A percentile compares a stretch with the other conserved stretches of the same genome.
phyloP scores from a whole-genome alignment of 2,797 vertebrate species.

The Euthynnus affinis region DNA sequence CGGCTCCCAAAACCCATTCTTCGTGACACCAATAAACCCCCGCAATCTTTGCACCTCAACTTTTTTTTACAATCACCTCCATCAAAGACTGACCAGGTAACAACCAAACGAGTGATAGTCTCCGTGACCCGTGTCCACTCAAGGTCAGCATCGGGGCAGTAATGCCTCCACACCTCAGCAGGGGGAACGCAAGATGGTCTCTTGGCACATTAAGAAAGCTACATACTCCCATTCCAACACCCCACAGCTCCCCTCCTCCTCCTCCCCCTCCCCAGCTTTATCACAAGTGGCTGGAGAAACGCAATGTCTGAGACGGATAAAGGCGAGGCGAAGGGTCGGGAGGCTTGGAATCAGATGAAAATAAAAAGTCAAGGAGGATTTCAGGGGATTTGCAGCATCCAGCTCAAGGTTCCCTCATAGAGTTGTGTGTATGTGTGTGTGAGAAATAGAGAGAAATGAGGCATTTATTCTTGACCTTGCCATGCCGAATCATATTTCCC shows the following conservation, averaged over 20 bases:
- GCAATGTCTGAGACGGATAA: conserved; percentile 46
- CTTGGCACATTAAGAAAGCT: conserved; percentile 8
- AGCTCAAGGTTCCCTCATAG: conserved; percentile 47
- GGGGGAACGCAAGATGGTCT: conserved; percentile 26
- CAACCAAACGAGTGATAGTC: background rate
- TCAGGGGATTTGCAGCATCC: conserved; percentile 71
- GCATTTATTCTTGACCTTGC: conserved; percentile 74
- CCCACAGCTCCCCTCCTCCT: too few species aligned
- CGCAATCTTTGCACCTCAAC: background rate
- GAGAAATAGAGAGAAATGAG: conserved; percentile 35
- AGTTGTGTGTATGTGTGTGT: conserved; percentile 24
- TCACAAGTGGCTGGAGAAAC: conserved; percentile 49
- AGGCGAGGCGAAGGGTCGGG: conserved; percentile 41
- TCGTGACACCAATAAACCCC: conserved; percentile 9
- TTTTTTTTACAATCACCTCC: conserved; percentile 2
- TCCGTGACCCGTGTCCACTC: conserved; percentile 20
- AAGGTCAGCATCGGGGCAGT: conserved; percentile 21
- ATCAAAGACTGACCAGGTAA: conserved; percentile 11
- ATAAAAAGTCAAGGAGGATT: conserved; percentile 74
- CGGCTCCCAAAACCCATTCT: background rate
- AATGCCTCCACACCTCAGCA: conserved; percentile 36
- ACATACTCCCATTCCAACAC: background rate
- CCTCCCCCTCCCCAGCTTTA: conserved; percentile 1
- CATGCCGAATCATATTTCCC: conserved; percentile 70
- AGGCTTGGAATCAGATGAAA: conserved; percentile 59